phyloP scores from a whole-genome alignment of 2,888 invertebrate genomes.

The Lasioglossum oenotherae region DNA sequence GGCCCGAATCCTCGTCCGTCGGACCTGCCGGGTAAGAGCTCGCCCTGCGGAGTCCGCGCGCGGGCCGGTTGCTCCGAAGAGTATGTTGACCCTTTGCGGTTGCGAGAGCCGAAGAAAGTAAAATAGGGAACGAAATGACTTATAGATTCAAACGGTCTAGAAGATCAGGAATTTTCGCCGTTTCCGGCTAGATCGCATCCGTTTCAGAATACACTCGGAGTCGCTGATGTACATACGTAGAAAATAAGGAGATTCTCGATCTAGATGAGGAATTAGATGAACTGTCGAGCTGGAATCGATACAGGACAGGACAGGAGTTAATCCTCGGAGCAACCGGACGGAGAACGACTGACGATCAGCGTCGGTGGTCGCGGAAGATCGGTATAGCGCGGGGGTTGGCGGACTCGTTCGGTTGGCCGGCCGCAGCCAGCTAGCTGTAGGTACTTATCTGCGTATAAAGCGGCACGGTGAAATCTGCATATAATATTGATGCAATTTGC shows the following conservation, averaged over 20 bases:
- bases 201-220: too few relatives aligned
- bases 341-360: neutral
- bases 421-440: constrained; percentile 44
- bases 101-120: neutral
- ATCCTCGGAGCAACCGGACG: neutral
- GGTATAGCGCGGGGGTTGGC: neutral
- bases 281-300: neutral
- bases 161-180: too few relatives aligned
- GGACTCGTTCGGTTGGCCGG: neutral
- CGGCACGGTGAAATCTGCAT: constrained; percentile 77
- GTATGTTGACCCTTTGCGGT: neutral
- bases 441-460: constrained; percentile 70
- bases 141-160: too few relatives aligned
- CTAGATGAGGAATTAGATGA: neutral
- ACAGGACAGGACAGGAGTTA: neutral
- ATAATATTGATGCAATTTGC: constrained; percentile 82
- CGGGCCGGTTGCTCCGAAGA: neutral
- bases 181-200: too few relatives aligned
- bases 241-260: neutral
- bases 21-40: neutral
- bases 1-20: constrained; percentile 8
- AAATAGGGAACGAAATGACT: neutral
- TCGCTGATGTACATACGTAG: too few relatives aligned
- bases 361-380: constrained; percentile 16
- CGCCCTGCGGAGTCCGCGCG: neutral